Evolutionary conservation across 1,140 invertebrate genomes (phyloP), one percentile per base, ranked within the genome.

Genomic region (Telenomus remus): DNA sequence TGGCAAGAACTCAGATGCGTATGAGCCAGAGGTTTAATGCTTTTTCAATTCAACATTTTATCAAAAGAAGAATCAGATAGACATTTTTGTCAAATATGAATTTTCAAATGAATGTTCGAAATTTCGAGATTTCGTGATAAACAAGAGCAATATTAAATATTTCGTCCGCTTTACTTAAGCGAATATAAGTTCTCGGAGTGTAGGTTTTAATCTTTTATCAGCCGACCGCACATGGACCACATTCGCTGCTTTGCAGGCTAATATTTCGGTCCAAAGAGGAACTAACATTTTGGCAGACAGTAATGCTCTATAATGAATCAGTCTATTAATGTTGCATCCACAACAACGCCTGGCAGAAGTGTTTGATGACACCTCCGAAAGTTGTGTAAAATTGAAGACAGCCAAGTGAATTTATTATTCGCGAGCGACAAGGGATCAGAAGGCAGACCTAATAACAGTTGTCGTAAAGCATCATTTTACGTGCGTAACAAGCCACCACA

Each of bases 181-280:
- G n/a, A 10, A n/a, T 11, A 39, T 11, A 39, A 39, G 37, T 39
- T n/a, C n/a, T 39, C 9, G 8, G 3, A 2, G 37, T 27, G 19
- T 27, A 27, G 1, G 6, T 56, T 56, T 56, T 56, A 56, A 56
- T 56, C 19, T 56, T 56, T 56, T 46, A 56, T 56, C 42, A 39
- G 53, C 44, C 19, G 44, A 56, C 53, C 53, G 44, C 19, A 34
- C 53, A 14, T n/a, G 15, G 13, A 46, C 53, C 42, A 14, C 53
- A 44, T n/a, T 15, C 33, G 33, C 3, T 19, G 15, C 15, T 54
- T 5, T 13, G 42, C 42, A 34, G 19, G 12, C 16, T 56, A 46
- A 56, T 56, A 56, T 56, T 56, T 56, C 11, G 19, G 42, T n/a
- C 19, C 27, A 39, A 55, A 55, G n/a, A 15, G 43, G 51, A 15